These are phyloP conservation scores for Tenthredo livida DNA, from an alignment of 2,888 invertebrate species.

Conservation along the genomic window DNA sequence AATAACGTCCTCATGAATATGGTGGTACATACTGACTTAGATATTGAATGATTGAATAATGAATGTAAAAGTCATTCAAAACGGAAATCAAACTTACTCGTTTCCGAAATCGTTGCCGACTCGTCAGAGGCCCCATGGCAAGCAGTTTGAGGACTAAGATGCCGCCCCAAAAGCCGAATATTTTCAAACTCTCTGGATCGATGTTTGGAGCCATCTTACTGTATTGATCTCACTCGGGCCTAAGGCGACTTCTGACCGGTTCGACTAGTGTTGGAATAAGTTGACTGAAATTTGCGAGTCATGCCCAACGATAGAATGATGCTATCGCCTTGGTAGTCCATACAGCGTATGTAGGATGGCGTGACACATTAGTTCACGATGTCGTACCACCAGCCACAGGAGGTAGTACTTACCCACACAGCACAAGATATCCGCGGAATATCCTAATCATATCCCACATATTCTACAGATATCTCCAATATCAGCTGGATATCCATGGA, in stretches of 20 bases:
- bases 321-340: not conserved
- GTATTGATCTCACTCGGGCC: not conserved
- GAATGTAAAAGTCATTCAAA: not conserved
- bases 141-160: constrained; percentile 68
- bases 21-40: not conserved
- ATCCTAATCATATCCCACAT: no score
- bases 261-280: not conserved
- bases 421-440: no score
- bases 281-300: not conserved
- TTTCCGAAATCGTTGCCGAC: constrained; percentile 65
- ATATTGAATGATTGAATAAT: no score
- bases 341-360: not conserved
- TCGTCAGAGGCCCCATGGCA: constrained; percentile 64
- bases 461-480: no score
- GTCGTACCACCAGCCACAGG: not conserved
- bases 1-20: not conserved
- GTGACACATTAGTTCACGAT: not conserved
- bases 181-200: constrained; percentile 60
- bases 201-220: constrained; percentile 25
- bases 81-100: constrained; percentile 58
- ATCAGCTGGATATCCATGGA: no score
- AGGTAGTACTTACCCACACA: no score
- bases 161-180: constrained; percentile 70
- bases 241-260: not conserved
- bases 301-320: not conserved